Evolutionary conservation across 2,113 vertebrate genomes (phyloP).

Genomic region (Hoplias malabaricus): DNA sequence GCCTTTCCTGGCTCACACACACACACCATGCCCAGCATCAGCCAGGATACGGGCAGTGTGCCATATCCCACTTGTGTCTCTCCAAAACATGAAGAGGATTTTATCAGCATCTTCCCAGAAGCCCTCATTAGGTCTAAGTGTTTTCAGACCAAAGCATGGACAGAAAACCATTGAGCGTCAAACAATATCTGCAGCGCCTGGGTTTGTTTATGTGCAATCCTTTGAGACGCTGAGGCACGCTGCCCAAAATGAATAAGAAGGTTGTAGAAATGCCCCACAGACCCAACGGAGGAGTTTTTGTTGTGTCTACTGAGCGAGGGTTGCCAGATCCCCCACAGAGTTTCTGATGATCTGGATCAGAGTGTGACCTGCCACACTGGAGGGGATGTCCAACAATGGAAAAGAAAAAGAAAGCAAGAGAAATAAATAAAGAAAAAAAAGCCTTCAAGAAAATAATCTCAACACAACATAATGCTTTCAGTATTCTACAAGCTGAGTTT

Average conservation of each 20-base stretch:
- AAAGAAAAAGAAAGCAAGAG: not conserved
- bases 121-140: constrained; percentile 21
- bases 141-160: not conserved
- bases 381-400: constrained; percentile 5
- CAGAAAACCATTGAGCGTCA: not conserved
- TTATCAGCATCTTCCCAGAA: constrained; percentile 5
- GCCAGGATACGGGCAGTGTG: not conserved
- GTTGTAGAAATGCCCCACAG: constrained; percentile 4
- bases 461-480: not conserved
- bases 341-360: constrained; percentile 47
- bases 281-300: not conserved
- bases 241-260: constrained; percentile 23
- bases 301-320: constrained; percentile 31
- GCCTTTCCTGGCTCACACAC: constrained; percentile 9
- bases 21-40: not conserved
- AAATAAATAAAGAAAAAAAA: not conserved
- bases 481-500: not conserved
- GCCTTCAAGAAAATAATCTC: not conserved
- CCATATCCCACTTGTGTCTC: constrained; percentile 11
- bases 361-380: constrained; percentile 36
- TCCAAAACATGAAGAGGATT: constrained; percentile 24
- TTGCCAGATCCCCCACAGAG: constrained; percentile 43
- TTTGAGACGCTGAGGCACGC: not conserved
- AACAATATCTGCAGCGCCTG: constrained; percentile 1
- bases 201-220: constrained; percentile 8